A percentile compares a stretch with the other conserved stretches of the same genome.
Conservation (phyloP, 2,888 invertebrate genomes). For the Rhamnusium bicolor region DNA sequence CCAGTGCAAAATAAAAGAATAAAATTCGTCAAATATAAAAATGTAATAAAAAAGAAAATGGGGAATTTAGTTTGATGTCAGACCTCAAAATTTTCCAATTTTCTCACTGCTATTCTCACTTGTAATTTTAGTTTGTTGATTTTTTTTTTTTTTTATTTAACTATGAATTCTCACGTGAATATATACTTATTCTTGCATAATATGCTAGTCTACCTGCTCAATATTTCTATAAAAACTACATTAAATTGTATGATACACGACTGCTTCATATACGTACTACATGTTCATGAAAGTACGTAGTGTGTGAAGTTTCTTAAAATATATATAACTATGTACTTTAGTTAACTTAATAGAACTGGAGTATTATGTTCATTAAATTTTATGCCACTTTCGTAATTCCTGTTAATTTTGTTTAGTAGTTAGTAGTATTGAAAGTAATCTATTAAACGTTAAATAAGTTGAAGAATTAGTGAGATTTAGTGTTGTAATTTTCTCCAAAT, state of each 20-base stretch:
- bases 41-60: not conserved
- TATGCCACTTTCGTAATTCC: not conserved
- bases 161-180: not conserved
- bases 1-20: not conserved
- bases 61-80: not conserved
- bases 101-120: not conserved
- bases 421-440: not conserved
- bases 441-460: not conserved
- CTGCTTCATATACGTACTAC: not conserved
- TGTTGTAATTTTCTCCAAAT: not conserved
- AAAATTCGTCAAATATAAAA: not conserved
- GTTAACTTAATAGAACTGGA: no score
- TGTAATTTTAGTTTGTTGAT: not conserved
- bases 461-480: not conserved
- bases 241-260: not conserved
- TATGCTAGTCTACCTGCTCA: not conserved
- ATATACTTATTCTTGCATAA: not conserved
- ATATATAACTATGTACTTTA: no score
- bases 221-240: not conserved
- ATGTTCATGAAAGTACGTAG: not conserved
- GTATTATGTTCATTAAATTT: not conserved
- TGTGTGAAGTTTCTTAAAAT: no score
- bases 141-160: not conserved
- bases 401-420: not conserved
- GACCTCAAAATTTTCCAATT: not conserved